Evolutionary conservation across 2,113 vertebrate genomes (phyloP).

Genomic region (Podarcis raffonei): DNA sequence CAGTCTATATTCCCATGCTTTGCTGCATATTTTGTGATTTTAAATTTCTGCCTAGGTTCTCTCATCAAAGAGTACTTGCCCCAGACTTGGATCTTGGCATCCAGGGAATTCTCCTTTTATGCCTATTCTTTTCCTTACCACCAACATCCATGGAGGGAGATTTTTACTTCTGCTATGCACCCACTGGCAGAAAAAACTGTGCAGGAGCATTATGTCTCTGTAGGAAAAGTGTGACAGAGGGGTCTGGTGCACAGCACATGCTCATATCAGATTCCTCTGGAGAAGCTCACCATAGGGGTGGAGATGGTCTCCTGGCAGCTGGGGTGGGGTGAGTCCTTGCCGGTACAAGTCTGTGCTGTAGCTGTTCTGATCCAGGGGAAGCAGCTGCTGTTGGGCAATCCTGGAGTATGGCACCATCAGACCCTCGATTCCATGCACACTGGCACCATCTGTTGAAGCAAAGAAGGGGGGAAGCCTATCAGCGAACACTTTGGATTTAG

Average conservation of each 20-base stretch:
- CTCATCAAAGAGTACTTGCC: too few species aligned
- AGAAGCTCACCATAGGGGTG: conserved; percentile 84
- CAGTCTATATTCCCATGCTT: too few species aligned
- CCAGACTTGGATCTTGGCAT: too few species aligned
- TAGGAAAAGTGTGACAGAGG: too few species aligned
- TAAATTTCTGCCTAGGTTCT: too few species aligned
- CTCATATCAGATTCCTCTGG: too few species aligned
- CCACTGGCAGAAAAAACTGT: neutral
- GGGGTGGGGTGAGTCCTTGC: conserved; percentile 87
- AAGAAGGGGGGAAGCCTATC: neutral
- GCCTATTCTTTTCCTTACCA: neutral
- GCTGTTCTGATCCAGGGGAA: conserved; percentile 84
- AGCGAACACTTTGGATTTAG: neutral
- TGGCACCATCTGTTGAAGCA: conserved; percentile 77
- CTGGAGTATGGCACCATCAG: conserved; percentile 82
- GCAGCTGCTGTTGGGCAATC: conserved; percentile 83
- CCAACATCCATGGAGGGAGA: neutral
- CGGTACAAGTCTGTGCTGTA: conserved; percentile 85
- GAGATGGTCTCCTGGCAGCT: conserved; percentile 83
- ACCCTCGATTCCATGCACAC: conserved; percentile 85
- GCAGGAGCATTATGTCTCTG: neutral
- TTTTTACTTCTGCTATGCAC: neutral
- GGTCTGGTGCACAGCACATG: too few species aligned
- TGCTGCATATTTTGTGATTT: too few species aligned
- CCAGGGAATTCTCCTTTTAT: too few species aligned